These are phyloP conservation scores for Daubentonia madagascariensis DNA, from an alignment of 2,113 vertebrate genomes.

Conservation along the genomic window DNA sequence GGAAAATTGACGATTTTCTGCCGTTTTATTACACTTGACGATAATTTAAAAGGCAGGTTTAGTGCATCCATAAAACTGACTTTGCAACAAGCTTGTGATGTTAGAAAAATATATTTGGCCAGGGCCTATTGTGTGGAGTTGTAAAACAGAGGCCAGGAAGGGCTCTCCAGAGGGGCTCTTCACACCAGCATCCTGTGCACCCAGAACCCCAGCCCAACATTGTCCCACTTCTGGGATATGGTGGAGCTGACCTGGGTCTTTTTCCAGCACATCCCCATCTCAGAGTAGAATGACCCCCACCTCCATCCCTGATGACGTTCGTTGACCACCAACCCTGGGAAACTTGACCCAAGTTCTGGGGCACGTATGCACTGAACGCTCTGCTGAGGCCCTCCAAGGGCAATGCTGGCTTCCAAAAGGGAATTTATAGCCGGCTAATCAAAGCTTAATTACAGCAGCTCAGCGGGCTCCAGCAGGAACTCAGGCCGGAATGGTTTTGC, in stretches of 20 bases:
- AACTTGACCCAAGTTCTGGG: neutral
- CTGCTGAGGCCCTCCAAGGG: conserved; percentile 52
- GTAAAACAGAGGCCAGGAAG: conserved; percentile 25
- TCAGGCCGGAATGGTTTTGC: conserved; percentile 75
- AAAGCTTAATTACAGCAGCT: conserved; percentile 85
- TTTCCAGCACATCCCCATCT: accelerated
- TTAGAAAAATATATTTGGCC: conserved; percentile 57
- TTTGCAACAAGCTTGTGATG: conserved; percentile 64
- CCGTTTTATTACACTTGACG: conserved; percentile 73
- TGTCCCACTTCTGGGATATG: neutral
- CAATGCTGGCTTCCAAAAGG: conserved; percentile 59
- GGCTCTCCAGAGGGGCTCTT: no score
- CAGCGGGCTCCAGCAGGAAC: conserved; percentile 79
- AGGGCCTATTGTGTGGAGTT: conserved; percentile 27
- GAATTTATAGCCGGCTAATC: conserved; percentile 84
- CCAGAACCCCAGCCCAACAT: neutral
- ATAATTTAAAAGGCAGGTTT: conserved; percentile 83
- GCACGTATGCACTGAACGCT: neutral
- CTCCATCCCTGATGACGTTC: neutral
- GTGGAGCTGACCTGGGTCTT: neutral
- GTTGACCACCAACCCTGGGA: accelerated
- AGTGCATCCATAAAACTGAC: conserved; percentile 77
- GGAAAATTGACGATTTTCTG: conserved; percentile 78
- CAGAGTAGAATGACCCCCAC: neutral
- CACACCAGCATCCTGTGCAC: neutral